Base-by-base conservation (phyloP, 2,113 vertebrate genomes). In the Trochalopteron elliotii region DNA sequence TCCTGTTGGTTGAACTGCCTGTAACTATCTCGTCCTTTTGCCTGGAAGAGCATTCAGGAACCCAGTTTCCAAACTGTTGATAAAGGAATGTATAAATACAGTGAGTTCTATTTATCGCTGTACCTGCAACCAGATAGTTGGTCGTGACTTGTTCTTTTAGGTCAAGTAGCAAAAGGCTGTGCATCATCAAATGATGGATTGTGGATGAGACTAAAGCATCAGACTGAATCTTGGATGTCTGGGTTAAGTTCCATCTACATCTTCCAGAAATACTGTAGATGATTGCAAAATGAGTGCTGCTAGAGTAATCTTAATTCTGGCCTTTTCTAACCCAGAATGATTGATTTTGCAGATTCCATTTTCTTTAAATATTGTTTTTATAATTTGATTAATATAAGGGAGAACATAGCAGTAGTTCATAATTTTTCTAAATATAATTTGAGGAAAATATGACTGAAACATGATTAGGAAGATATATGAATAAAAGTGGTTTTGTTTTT, bases 171-270 rank as follows among this genome's bases (percentile, higher is more conserved):
- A 93, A 87, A 94, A 71, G 65, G 30, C 84, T 87, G 55, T 85
- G 53, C 50, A 90, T 85, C 53, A 65, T 87, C 75, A 91, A 27
- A 80, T 97, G 91, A 96, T 93, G 81, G 78, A 95, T 85, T 89
- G 57, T 76, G 67, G 92, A 87, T 65, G 22, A 87, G 74, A 82
- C 59, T 89, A 87, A 93, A 91, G 39, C 70, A 83, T 72, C 55
- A 82, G 78, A 49, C 70, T 96, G 84, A 72, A 55, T 96, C 67
- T 87, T 93, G 90, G 91, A 80, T 87, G 59, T 30, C 90, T 95
- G 71, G 21, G 42, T 89, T 90, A 74, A 61, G 70, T 89, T 96
- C 12, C n/a, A n/a, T n/a, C n/a, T n/a, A n/a, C n/a, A n/a, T n/a
- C n/a, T n/a, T 96, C 87, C 82, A 89, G 57, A 89, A 94, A 50